Base-by-base conservation (phyloP, 2,113 vertebrate species). In the Thunnus maccoyii region DNA sequence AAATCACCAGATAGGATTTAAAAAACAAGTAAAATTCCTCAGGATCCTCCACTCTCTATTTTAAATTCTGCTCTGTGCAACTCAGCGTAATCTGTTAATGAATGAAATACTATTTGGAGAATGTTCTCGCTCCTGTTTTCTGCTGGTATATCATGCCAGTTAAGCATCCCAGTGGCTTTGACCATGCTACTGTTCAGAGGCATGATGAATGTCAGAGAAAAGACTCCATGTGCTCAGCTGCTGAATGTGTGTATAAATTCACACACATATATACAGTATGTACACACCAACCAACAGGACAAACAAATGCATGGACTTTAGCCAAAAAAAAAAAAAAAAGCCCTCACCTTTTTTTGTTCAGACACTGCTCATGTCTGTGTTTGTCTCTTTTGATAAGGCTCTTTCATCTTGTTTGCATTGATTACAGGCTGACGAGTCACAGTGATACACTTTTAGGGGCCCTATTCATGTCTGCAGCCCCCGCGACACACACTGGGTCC, bases 341-440 rank as follows among this genome's bases (percentile, higher is more conserved):
- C 75, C 84, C 80, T 83, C 5, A 2, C 69, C 16, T 36, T 78
- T 85, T 30, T 82, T 91, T 88, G 75, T 83, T 81, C 78, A 73
- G 78, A 89, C 78, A 60, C 86, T 86, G 84, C 89, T 94, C 91
- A 93, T 92, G 91, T 93, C 92, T 93, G 90, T 92, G 84, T 94
- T 95, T 93, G 93, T 94, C 90, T 92, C 87, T 87, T 91, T 93
- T 95, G 90, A 94, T 93, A 88, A 86, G 82, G 46, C 25, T 84
- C 91, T 93, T 95, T 95, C 94, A 94, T 95, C 93, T 91, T 94
- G 93, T 93, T 94, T 94, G 94, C 90, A 91, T 94, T 95, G 95
- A 95, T 93, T 94, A 92, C 93, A 90, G 94, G 85, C 92, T 88
- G 93, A 94, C 89, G 82, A 94, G 93, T 93, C 93, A 91, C 94